These are phyloP conservation scores for Medauroidea extradentata DNA, from an alignment of 1,140 invertebrate species.

Conservation along the genomic window DNA sequence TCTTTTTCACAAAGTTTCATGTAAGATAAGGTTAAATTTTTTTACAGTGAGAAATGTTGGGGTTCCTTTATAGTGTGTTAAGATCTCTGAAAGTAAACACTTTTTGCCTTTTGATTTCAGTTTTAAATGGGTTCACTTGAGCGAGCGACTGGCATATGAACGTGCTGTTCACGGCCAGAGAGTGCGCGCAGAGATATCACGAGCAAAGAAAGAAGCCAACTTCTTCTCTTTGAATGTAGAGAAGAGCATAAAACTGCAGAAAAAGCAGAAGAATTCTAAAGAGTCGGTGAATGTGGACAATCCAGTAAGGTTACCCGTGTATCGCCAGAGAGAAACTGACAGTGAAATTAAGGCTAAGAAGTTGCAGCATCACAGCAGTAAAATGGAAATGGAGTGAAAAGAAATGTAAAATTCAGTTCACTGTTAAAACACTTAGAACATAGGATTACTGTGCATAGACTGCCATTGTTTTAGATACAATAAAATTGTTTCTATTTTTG, in stretches of 20 bases:
- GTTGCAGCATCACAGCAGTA: no score
- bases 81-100: no score
- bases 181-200: slow-evolving; percentile 80
- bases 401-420: no score
- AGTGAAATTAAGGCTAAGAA: no score
- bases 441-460: no score
- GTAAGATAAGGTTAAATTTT: slow-evolving; percentile 1
- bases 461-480: no score
- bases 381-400: no score
- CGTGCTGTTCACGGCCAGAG: slow-evolving; percentile 82
- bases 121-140: slow-evolving; percentile 94
- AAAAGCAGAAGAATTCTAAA: slow-evolving; percentile 34
- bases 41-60: neutral
- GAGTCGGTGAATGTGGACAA: neutral
- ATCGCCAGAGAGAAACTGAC: no score
- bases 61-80: no score
- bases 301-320: no score
- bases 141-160: slow-evolving; percentile 89
- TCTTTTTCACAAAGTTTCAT: neutral
- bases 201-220: slow-evolving; percentile 84
- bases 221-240: slow-evolving; percentile 81
- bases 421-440: no score
- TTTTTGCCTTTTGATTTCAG: slow-evolving; percentile 40
- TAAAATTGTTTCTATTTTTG: no score
- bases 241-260: slow-evolving; percentile 65